Percentiles rank a stretch among this genome's conserved stretches.
Evolutionary conservation across 2,113 vertebrate genomes (phyloP).

Genomic region (Nibea albiflora): DNA sequence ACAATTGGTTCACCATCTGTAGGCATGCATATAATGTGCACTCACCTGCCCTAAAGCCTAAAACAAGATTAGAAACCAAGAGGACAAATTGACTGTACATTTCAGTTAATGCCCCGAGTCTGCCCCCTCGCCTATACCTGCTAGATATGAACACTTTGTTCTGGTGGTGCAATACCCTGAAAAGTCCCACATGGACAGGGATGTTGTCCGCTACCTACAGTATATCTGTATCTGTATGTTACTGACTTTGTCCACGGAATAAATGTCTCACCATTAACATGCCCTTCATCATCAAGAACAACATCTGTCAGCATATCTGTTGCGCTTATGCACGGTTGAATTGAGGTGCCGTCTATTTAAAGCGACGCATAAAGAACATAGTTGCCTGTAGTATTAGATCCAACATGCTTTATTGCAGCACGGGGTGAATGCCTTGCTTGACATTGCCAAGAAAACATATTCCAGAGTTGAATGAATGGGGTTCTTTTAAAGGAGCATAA

Average conservation of each 20-base stretch:
- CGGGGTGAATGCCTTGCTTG: conserved; percentile 36
- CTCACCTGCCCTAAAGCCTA: neutral
- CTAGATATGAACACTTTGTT: conserved; percentile 5
- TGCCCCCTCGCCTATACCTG: neutral
- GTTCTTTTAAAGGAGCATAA: conserved; percentile 54
- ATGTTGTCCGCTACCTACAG: neutral
- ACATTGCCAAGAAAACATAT: conserved; percentile 56
- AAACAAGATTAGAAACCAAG: neutral
- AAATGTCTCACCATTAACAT: conserved; percentile 3
- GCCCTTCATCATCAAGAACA: conserved; percentile 42
- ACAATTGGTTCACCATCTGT: conserved; percentile 37
- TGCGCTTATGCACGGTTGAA: conserved; percentile 30
- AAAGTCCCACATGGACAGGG: conserved; percentile 5
- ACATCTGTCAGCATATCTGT: conserved; percentile 21
- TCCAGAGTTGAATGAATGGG: conserved; percentile 56
- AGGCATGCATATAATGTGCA: conserved; percentile 7
- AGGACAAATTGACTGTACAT: neutral
- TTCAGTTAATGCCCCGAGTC: neutral
- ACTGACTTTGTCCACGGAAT: neutral
- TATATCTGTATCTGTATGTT: neutral
- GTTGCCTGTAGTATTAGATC: conserved; percentile 35
- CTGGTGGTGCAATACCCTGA: neutral
- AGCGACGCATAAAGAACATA: conserved; percentile 53
- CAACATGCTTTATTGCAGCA: conserved; percentile 64
- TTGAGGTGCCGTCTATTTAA: conserved; percentile 52